Base-by-base conservation (phyloP, 2,797 vertebrate genomes). In the Sphenopsis melanotis region DNA sequence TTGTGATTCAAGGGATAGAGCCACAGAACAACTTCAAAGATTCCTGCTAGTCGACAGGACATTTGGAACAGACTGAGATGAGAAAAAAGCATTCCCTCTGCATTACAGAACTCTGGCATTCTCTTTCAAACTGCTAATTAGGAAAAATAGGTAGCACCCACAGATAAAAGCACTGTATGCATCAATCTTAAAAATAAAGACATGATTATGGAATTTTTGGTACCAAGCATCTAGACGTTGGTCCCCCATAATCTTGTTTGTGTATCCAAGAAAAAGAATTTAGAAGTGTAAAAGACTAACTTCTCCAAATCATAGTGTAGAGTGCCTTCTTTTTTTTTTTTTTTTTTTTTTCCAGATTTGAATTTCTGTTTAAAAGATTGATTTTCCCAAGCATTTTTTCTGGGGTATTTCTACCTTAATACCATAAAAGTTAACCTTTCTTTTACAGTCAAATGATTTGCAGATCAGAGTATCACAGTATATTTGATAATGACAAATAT, bases 61-160 rank as follows among this genome's bases (percentile, higher is more conserved):
- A 57, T 91, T 95, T 96, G 93, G 81, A 94, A 94, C 64, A 89
- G 95, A 70, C 93, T 89, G 93, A 87, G 84, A 95, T 93, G 94
- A 96, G 94, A 95, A 92, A 82, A 96, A 93, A 94, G 82, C 84
- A 71, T 94, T 96, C 75, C 64, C 42, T 88, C 77, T 93, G 86
- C 74, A 87, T 94, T 96, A 94, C 80, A 94, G 82, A 96, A 90
- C 52, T 88, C 79, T 88, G 83, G 55, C 90, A 87, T 96, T 94
- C 86, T 90, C 88, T 95, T 95, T 96, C 86, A 90, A 95, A 94
- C 63, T 66, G 70, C 88, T 96, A 94, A 95, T 95, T 95, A 91
- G 88, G 65, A 89, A 95, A 87, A 95, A 91, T 72, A 95, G 77
- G 88, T 94, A 93, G 59, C 66, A 72, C 52, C 50, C 29, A 44